These are phyloP conservation scores for Monopterus albus DNA, from an alignment of 2,113 vertebrate species.

Conservation along the genomic window DNA sequence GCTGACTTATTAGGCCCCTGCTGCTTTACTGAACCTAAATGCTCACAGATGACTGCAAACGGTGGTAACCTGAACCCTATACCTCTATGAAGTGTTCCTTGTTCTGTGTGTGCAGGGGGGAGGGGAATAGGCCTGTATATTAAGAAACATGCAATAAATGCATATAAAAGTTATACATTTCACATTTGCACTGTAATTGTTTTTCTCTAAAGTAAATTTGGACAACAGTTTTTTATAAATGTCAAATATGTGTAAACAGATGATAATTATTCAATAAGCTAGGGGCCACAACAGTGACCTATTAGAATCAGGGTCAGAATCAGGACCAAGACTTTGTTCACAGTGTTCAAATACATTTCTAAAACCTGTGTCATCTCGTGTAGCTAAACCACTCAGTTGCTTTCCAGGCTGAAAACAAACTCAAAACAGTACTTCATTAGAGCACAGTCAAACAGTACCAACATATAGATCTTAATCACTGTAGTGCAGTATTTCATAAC, in stretches of 20 bases:
- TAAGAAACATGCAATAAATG: background rate
- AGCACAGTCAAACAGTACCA: too few species aligned
- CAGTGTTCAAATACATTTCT: background rate
- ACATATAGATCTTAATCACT: conserved; percentile 19
- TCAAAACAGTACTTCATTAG: conserved; percentile 6
- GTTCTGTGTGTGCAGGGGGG: background rate
- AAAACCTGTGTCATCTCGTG: background rate
- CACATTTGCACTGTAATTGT: too few species aligned
- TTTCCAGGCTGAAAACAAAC: conserved; percentile 24
- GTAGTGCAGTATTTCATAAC: conserved; percentile 32
- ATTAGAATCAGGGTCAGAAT: background rate
- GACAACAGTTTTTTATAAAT: background rate
- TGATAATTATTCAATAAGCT: background rate
- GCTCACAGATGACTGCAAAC: conserved; percentile 42
- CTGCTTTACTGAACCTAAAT: conserved; percentile 53
- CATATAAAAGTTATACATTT: background rate
- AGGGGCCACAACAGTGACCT: too few species aligned
- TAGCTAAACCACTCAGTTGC: conserved; percentile 13
- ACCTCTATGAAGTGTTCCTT: conserved; percentile 1
- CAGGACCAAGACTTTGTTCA: background rate
- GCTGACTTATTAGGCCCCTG: conserved; percentile 47
- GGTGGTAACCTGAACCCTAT: conserved; percentile 24
- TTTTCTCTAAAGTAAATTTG: too few species aligned
- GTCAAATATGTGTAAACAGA: too few species aligned
- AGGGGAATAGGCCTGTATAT: background rate